Evolutionary conservation across 2,888 invertebrate genomes (phyloP).

Genomic region (Rhagium mordax): DNA sequence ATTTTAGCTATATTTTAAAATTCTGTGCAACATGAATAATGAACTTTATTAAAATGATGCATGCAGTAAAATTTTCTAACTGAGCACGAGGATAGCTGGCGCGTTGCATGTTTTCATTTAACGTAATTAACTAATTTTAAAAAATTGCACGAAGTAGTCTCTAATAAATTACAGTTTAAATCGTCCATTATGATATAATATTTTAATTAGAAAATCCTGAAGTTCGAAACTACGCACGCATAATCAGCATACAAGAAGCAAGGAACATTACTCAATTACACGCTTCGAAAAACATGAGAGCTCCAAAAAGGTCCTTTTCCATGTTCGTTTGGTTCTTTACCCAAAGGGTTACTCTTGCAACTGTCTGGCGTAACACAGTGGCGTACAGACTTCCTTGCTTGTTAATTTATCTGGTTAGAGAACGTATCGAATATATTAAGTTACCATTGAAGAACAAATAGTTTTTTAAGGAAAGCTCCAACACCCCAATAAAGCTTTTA

Average conservation of each 20-base stretch:
- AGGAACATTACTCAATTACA: slow-evolving; percentile 36
- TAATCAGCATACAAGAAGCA: slow-evolving; percentile 19
- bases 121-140: neutral
- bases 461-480: no score
- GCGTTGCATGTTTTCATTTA: neutral
- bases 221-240: neutral
- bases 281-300: slow-evolving; percentile 21
- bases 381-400: neutral
- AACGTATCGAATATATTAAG: no score
- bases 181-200: neutral
- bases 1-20: no score
- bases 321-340: slow-evolving; percentile 7
- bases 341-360: slow-evolving; percentile 22
- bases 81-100: neutral
- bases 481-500: no score
- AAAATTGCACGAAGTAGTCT: neutral
- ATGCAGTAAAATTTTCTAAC: neutral
- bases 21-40: no score
- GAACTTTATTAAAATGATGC: neutral
- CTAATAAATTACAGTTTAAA: neutral
- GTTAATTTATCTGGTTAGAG: no score
- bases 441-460: no score
- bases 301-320: slow-evolving; percentile 5
- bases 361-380: neutral
- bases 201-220: slow-evolving; percentile 11